These are phyloP conservation scores for Nasonia giraulti DNA, from an alignment of 1,140 invertebrate species.

Conservation along the genomic window DNA sequence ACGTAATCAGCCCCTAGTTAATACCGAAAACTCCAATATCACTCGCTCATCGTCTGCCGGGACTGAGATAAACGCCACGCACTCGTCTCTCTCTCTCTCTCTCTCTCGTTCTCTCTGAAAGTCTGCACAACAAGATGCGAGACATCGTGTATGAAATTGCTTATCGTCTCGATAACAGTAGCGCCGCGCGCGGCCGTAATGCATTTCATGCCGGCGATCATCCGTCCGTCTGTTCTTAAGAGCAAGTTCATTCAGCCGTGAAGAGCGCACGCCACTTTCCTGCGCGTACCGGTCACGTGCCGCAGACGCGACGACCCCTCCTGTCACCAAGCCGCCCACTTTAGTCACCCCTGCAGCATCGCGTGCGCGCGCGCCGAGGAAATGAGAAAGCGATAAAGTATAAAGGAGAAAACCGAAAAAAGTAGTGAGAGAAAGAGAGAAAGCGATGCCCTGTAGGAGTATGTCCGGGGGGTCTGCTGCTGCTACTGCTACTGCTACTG, in stretches of 20 bases:
- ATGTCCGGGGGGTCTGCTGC: neutral
- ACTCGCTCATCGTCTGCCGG: conserved; percentile 13
- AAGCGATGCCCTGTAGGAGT: neutral
- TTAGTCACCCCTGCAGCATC: conserved; percentile 55
- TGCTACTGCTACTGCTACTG: neutral
- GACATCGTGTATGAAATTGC: conserved; percentile 45
- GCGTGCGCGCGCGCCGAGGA: conserved; percentile 13
- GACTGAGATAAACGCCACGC: conserved; percentile 30
- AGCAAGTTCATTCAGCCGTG: conserved; percentile 39
- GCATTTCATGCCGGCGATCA: conserved; percentile 56
- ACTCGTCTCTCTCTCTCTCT: too few species aligned
- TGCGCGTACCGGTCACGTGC: conserved; percentile 67
- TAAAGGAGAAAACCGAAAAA: conserved; percentile 47
- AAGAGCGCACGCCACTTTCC: conserved; percentile 19
- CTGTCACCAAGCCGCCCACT: conserved; percentile 67
- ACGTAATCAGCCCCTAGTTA: neutral
- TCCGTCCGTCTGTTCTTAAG: conserved; percentile 52
- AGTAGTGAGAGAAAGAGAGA: conserved; percentile 42
- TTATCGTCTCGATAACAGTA: conserved; percentile 35
- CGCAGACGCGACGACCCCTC: conserved; percentile 51
- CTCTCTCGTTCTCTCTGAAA: too few species aligned
- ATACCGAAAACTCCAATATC: conserved; percentile 12
- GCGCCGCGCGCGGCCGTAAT: conserved; percentile 54
- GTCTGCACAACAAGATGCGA: neutral
- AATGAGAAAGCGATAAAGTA: conserved; percentile 51